Base-by-base conservation (phyloP, 92 coral and sea anemone species). In the Micromussa lordhowensis region DNA sequence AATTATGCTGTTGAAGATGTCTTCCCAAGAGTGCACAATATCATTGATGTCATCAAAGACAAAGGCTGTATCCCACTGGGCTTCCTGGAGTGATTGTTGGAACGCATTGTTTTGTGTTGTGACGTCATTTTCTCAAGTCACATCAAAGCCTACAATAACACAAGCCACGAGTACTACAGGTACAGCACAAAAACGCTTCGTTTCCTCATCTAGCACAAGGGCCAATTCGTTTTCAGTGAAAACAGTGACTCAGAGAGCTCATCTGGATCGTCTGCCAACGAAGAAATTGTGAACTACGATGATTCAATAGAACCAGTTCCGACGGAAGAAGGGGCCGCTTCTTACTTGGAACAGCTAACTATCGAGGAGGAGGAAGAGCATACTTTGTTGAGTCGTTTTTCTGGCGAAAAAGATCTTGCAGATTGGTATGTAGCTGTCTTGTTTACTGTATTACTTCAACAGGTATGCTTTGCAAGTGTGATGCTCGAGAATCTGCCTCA, bases 41-140 rank as follows among this genome's bases (percentile, higher is more conserved):
- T 95, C 94, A 86, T 93, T 89, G 32, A 91, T 40, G 51, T 91
- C 86, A 44, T 95, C 94, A 76, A 95, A 95, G 38, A 91, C 85
- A 87, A 93, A 95, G 71, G 92, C 90, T 12, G 96, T 78, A 91
- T 92, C 94, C 94, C 91, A 88, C 63, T 91, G 95, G 82, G 86
- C 83, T 58, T 82, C 78, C 55, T 61, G 75, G 78, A 92, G 86
- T 36, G 87, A 49, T 54, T 51, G 48, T 29, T 55, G 13, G 44
- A 91, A 82, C 30, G 18, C 32, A n/a, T 63, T 68, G 73, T 70
- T 38, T 49, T 64, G 34, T 78, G 78, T 78, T 40, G 78, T 78
- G 90, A 86, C 85, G 79, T 86, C 78, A 64, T 78, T 86, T 86
- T 86, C 90, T 78, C 66, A 86, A 86, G 22, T 79, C 51, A 6